Base-by-base conservation (phyloP, 2,113 vertebrate genomes). In the Oenanthe melanoleuca region DNA sequence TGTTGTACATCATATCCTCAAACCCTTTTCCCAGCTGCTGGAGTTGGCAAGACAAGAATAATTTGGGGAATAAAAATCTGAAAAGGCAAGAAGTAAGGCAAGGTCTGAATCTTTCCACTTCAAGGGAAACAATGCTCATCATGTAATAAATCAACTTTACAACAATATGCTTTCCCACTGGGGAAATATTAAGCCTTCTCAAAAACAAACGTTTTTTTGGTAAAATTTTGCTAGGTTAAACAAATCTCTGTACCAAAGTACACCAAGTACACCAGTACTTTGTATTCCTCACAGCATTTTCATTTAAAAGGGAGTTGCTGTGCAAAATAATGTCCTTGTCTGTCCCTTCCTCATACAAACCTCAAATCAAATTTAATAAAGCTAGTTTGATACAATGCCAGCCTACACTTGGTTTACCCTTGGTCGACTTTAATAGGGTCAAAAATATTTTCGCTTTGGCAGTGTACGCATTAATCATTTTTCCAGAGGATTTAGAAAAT, bases 371-470 rank as follows among this genome's bases (percentile, higher is more conserved):
- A 99, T 99, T 99, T 99, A 99, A 99, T 99, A 99, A 98, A 98
- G 98, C 98, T 97, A 98, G 98, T 98, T 99, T 99, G 99, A 99
- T 98, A 98, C 98, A 98, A 98, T 98, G 98, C 98, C 99, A 99
- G 98, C 98, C 98, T 98, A 98, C 98, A 99, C 98, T 99, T 98
- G 98, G 98, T 98, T 98, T 99, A 99, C 98, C 99, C 99, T 99
- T 99, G 99, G 98, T 98, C 98, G 98, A 98, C 98, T 99, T 99
- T 99, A 99, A 99, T 99, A 98, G 98, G 98, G 99, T 99, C 99
- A 99, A 99, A 99, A 98, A 99, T 99, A 98, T 99, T 99, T 99
- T 99, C 98, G 80, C 97, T 98, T 98, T 98, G 98, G 98, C 98
- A 98, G 97, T 98, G 98, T 98, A 98, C 97, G 97, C 98, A 99